phyloP scores from a whole-genome alignment of 2,888 invertebrate genomes.

The Noctua pronuba region DNA sequence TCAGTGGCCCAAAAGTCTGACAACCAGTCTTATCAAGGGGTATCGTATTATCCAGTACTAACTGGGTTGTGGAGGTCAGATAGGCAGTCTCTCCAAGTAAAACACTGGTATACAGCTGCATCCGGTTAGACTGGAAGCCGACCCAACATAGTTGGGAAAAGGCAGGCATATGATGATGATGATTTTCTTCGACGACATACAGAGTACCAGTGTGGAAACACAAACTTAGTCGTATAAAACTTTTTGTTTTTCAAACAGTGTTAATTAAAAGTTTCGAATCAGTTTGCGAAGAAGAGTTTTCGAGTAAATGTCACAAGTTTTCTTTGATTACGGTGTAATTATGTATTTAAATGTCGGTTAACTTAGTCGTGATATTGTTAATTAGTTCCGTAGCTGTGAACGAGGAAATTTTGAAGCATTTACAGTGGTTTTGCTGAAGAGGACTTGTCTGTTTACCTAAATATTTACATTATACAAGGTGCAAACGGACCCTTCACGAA shows the following conservation, averaged over 20 bases:
- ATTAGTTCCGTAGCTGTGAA: slow-evolving; percentile 21
- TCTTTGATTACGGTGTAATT: slow-evolving; percentile 56
- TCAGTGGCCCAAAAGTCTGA: no score
- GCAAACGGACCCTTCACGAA: no score
- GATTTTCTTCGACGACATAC: neutral
- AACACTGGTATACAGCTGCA: no score
- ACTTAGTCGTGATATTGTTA: slow-evolving; percentile 37
- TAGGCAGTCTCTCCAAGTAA: no score
- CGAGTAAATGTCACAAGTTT: slow-evolving; percentile 25
- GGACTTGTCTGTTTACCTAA: neutral
- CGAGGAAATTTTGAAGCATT: neutral
- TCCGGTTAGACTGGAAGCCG: no score
- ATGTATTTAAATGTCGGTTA: slow-evolving; percentile 29
- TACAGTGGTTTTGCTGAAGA: neutral
- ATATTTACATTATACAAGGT: no score
- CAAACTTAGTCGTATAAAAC: slow-evolving; percentile 29
- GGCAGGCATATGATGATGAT: no score
- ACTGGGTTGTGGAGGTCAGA: no score
- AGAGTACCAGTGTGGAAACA: neutral
- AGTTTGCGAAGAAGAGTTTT: slow-evolving; percentile 11
- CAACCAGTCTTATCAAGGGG: no score
- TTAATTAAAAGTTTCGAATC: slow-evolving; percentile 41
- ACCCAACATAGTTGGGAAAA: no score
- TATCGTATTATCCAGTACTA: no score
- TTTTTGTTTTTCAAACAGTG: slow-evolving; percentile 19